Evolutionary conservation across 2,888 invertebrate genomes (phyloP), one percentile per base, ranked within the genome.

Genomic region (Andrena marginata): DNA sequence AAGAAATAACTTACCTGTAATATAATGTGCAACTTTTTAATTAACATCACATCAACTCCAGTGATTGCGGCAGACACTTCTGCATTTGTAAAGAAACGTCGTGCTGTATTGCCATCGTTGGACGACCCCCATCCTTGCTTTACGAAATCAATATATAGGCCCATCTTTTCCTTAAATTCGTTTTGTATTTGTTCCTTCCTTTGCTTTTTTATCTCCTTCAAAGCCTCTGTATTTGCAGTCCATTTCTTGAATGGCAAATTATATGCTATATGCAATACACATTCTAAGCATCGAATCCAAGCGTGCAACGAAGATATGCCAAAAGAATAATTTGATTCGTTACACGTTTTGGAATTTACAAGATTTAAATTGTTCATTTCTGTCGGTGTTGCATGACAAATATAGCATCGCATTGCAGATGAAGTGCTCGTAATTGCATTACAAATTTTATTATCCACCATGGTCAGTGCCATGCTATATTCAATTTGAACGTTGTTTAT

Each of bases 21-120:
- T 51, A 51, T 51, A n/a, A 51, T n/a, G 49, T n/a, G 49, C n/a
- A 51, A n/a, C n/a, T 51, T 51, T 51, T 51, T 51, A 51, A 51
- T 51, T n/a, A 51, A 51, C 7, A n/a, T 51, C 49, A 51, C 49
- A n/a, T 51, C 49, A 51, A 51, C n/a, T 2, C 49, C 49, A 51
- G n/a, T 51, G n/a, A n/a, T 51, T 51, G 6, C 49, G n/a, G 49
- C 49, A 2, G 49, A 51, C 2, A 51, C 16, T 51, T n/a, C 49
- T 51, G 49, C 49, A n/a, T n/a, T 51, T n/a, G 49, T n/a, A n/a
- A 49, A 49, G 2, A 49, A 49, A 49, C 49, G 49, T 49, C n/a
- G 49, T 13, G 49, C 49, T n/a, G 49, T 49, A n/a, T 49, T 49
- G 16, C 49, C n/a, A n/a, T 49, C 49, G n/a, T 49, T 49, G 16